These are phyloP conservation scores for Eremophila alpestris DNA, from an alignment of 2,797 vertebrate genomes.

Conservation along the genomic window DNA sequence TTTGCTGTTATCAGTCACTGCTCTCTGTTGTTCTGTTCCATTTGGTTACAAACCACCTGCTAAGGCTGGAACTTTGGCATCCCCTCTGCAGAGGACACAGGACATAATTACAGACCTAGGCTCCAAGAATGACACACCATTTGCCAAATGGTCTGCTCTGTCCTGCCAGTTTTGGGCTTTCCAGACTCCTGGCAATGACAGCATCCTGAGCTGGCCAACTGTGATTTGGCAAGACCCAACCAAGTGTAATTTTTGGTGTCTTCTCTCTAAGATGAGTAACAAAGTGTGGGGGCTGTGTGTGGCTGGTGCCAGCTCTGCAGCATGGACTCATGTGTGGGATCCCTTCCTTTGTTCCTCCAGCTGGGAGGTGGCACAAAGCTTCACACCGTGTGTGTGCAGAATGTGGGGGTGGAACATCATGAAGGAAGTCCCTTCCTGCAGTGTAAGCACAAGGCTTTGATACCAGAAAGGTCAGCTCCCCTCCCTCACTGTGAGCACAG, in stretches of 20 bases:
- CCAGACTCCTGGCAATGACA: neutral
- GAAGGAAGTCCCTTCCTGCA: neutral
- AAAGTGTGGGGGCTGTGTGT: neutral
- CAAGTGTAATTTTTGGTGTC: neutral
- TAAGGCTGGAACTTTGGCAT: conserved; percentile 34
- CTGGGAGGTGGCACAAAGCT: neutral
- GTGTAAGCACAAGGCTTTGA: neutral
- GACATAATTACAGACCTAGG: conserved; percentile 9
- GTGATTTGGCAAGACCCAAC: neutral
- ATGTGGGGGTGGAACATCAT: neutral
- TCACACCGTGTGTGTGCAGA: neutral
- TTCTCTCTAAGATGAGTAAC: neutral
- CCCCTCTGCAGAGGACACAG: conserved; percentile 8
- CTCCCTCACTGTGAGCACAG: neutral
- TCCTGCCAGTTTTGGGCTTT: neutral
- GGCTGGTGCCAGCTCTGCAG: neutral
- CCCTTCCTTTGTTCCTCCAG: neutral
- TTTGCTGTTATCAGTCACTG: neutral
- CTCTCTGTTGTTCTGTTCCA: neutral
- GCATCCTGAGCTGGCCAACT: neutral
- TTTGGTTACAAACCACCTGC: conserved; percentile 31
- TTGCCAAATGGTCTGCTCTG: conserved; percentile 31
- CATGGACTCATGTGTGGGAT: neutral
- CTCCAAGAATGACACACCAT: conserved; percentile 21
- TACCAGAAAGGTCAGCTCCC: neutral